A percentile compares a stretch with the other conserved stretches of the same genome.
Conservation (phyloP, 2,797 vertebrate genomes). For the Gallinago nigripennis region DNA sequence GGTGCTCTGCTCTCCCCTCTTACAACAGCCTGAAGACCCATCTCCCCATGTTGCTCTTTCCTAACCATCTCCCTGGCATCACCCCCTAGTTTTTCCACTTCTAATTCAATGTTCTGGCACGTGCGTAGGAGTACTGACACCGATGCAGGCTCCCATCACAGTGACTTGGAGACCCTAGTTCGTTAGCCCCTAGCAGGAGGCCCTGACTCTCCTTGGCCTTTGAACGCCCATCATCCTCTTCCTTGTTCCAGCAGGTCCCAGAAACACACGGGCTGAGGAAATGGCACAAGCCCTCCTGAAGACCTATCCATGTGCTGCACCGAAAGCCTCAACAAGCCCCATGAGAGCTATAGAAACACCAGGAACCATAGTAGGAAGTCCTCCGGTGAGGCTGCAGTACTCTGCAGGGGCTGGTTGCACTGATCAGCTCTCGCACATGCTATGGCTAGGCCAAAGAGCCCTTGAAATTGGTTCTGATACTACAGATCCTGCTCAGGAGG, state of each 20-base stretch:
- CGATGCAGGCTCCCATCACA: not conserved
- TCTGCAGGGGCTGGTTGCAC: not conserved
- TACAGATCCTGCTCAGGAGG: not conserved
- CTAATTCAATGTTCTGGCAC: not conserved
- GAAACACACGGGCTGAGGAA: not conserved
- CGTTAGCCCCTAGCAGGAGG: not conserved
- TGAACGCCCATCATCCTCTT: not conserved
- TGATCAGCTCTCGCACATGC: not conserved
- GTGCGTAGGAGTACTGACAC: not conserved
- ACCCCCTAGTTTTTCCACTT: not conserved
- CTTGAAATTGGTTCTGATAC: not conserved
- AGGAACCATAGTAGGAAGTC: not conserved
- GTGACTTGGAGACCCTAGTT: not conserved
- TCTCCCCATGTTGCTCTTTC: not conserved
- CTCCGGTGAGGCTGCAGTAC: not conserved
- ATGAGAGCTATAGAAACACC: not conserved
- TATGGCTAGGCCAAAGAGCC: not conserved
- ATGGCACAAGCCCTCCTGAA: not conserved
- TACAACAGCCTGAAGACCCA: not conserved
- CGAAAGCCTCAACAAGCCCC: fast-evolving
- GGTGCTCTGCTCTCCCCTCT: not conserved
- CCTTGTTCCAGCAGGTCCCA: not conserved
- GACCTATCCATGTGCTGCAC: not conserved
- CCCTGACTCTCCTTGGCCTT: not conserved
- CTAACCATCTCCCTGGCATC: not conserved